These are phyloP conservation scores for Ectemnius lituratus DNA, from an alignment of 2,888 invertebrate genomes.

Conservation along the genomic window DNA sequence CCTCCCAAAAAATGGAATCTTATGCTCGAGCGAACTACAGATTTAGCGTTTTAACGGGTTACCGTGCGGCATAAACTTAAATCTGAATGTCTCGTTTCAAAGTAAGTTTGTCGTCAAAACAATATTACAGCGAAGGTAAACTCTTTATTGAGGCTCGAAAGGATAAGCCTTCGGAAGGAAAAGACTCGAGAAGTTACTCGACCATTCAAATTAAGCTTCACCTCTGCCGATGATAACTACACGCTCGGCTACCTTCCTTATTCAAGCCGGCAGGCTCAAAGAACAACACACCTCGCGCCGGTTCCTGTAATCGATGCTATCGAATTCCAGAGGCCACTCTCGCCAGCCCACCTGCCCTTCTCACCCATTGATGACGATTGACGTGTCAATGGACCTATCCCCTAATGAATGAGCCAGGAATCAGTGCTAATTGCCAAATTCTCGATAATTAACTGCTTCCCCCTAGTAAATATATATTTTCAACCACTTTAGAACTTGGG, in stretches of 20 bases:
- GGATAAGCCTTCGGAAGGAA: constrained; percentile 1
- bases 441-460: too few relatives aligned
- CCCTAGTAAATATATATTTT: too few relatives aligned
- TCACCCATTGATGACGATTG: constrained; percentile 35
- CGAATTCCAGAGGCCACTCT: constrained; percentile 29
- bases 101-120: background rate
- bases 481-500: too few relatives aligned
- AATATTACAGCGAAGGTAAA: background rate
- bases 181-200: constrained; percentile 7
- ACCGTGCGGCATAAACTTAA: too few relatives aligned
- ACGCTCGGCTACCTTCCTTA: constrained; percentile 26
- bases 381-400: constrained; percentile 12
- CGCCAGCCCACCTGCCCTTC: constrained; percentile 34
- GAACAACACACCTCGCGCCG: constrained; percentile 23
- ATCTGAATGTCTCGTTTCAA: background rate
- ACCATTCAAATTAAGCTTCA: constrained; percentile 3
- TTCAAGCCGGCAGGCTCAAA: constrained; percentile 39
- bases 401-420: too few relatives aligned
- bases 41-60: too few relatives aligned
- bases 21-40: too few relatives aligned
- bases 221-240: constrained; percentile 10
- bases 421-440: too few relatives aligned
- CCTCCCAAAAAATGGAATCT: too few relatives aligned
- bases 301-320: constrained; percentile 21
- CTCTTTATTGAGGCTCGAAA: constrained; percentile 4